These are phyloP conservation scores for Cheilosia urbana DNA, from an alignment of 2,888 invertebrate species.

Conservation along the genomic window DNA sequence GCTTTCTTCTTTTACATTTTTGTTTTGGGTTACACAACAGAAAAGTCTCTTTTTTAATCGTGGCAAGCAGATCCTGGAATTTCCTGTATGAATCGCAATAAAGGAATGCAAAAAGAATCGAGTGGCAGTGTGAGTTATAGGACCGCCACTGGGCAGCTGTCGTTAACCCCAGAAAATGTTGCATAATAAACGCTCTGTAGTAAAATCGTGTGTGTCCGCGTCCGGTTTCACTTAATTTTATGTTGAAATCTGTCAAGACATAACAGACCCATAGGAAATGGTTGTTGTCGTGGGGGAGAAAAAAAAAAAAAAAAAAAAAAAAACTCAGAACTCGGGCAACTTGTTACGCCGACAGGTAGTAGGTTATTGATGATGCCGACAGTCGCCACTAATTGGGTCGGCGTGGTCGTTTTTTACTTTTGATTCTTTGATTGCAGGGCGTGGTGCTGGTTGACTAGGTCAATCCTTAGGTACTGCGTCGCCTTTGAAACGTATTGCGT, in stretches of 20 bases:
- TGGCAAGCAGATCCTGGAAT: constrained; percentile 38
- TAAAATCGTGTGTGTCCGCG: constrained; percentile 9
- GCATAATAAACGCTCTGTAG: constrained; percentile 25
- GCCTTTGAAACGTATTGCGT: no score
- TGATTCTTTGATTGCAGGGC: neutral
- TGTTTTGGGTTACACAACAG: constrained; percentile 13
- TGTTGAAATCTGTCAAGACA: constrained; percentile 45
- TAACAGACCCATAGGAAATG: constrained; percentile 26
- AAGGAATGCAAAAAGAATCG: constrained; percentile 20
- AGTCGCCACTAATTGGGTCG: constrained; percentile 26
- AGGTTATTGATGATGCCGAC: neutral
- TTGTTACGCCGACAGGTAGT: constrained; percentile 1
- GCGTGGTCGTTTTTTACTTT: neutral
- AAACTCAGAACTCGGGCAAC: neutral
- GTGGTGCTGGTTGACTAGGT: no score
- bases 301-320: neutral
- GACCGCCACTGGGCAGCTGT: constrained; percentile 29
- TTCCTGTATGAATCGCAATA: neutral
- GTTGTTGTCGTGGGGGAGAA: constrained; percentile 18
- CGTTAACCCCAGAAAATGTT: constrained; percentile 42
- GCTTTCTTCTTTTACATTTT: neutral
- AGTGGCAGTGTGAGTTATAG: constrained; percentile 2
- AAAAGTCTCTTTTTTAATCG: neutral
- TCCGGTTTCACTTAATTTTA: constrained; percentile 54
- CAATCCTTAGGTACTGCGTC: no score